Conservation (phyloP, 2,888 invertebrate species). For the Thymelicus sylvestris region DNA sequence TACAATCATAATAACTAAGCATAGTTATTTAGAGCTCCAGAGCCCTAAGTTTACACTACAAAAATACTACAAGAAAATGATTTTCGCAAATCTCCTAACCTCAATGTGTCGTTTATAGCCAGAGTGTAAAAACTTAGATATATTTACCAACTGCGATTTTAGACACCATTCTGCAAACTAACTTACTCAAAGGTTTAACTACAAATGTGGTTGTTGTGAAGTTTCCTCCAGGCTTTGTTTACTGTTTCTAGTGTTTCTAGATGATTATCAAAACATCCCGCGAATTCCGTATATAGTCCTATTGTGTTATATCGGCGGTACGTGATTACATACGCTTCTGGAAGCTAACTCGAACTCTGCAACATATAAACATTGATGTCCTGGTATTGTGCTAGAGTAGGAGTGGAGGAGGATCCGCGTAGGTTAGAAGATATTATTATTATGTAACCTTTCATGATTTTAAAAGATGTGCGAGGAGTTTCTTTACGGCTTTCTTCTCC, state of each 20-base stretch:
- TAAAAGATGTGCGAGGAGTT: no score
- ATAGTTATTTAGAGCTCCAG: no score
- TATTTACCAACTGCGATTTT: slow-evolving; percentile 48
- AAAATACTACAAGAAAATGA: no score
- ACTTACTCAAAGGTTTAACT: slow-evolving; percentile 40
- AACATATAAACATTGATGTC: slow-evolving; percentile 33
- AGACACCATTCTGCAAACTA: slow-evolving; percentile 41
- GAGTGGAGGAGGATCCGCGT: no score
- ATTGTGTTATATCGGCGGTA: slow-evolving; percentile 54
- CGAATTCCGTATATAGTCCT: slow-evolving; percentile 26
- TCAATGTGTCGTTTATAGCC: background rate
- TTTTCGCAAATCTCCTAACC: no score
- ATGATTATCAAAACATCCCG: slow-evolving; percentile 39
- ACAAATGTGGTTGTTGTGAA: slow-evolving; percentile 39
- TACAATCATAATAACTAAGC: background rate
- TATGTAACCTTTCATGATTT: no score
- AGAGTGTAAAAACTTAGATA: background rate
- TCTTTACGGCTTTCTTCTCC: no score
- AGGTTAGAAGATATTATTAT: no score
- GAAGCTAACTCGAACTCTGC: slow-evolving; percentile 57
- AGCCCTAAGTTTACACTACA: no score
- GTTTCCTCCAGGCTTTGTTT: slow-evolving; percentile 43
- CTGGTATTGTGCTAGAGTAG: background rate
- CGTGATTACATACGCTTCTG: slow-evolving; percentile 53
- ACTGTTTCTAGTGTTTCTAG: slow-evolving; percentile 50